Base-by-base conservation (phyloP, 2,113 vertebrate genomes). In the Zapornia atra region DNA sequence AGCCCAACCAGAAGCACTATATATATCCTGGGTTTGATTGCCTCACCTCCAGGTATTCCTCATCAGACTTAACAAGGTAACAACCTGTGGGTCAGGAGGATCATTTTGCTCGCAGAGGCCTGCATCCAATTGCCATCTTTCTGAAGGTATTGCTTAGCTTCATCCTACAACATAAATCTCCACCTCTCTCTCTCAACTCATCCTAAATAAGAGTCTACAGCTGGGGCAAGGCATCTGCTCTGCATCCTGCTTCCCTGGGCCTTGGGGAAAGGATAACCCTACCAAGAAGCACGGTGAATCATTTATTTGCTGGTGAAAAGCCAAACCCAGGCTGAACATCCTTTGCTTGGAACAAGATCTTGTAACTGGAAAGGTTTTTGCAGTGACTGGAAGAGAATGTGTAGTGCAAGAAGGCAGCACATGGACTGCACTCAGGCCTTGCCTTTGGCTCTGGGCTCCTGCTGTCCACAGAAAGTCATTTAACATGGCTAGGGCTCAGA, bases 401-500 rank as follows among this genome's bases (percentile, higher is more conserved):
- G 3, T 18, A 9, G 15, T 60, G 12, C 1, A 5, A 65, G 28
- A 64, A 79, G 48, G 6, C 0, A 2, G 24, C 25, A 44, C 22
- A 10, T 8, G 29, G 10, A 6, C 19, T n/a, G 24, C 7, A 4
- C 11, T 50, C 31, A 1, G 14, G 16, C 17, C 17, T 26, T 15
- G 11, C 4, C 11, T 66, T 26, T 78, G 21, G 19, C 12, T 28
- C 57, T 50, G 38, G n/a, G 12, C 12, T 72, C 13, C 78, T 60
- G 20, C 2, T 42, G 44, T 25, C 57, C n/a, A 18, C 11, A 66
- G 29, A 10, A 29, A 36, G 28, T 22, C 19, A 10, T 12, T 59
- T 56, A 15, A 51, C 0, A 0, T n/a, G 17, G 22, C 19, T 44
- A 31, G 9, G 34, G 28, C 33, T 29, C 31, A 5, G 1, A 1